phyloP scores from a whole-genome alignment of 1,140 invertebrate species.

The Ooceraea biroi region DNA sequence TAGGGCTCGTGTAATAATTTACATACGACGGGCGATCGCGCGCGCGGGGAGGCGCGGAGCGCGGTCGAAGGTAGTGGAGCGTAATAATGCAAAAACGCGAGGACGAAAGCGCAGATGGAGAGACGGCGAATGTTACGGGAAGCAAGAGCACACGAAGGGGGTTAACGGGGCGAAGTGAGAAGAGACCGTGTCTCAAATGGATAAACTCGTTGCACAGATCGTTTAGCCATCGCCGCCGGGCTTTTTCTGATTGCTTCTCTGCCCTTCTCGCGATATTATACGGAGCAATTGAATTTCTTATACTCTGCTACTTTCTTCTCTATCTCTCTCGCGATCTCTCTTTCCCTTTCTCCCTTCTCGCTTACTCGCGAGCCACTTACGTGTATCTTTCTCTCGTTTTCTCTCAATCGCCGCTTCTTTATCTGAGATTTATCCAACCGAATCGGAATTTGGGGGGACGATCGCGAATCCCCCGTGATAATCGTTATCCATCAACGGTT shows the following conservation, averaged over 20 bases:
- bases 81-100: slow-evolving; percentile 71
- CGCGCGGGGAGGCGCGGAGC: slow-evolving; percentile 1
- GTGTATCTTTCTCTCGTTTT: neutral
- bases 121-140: slow-evolving; percentile 66
- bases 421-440: slow-evolving; percentile 65
- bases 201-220: slow-evolving; percentile 74
- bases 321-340: neutral
- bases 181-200: slow-evolving; percentile 57
- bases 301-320: slow-evolving; percentile 58
- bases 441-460: slow-evolving; percentile 58
- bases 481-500: slow-evolving; percentile 43
- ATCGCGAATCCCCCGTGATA: slow-evolving; percentile 30
- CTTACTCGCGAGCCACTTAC: neutral
- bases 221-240: slow-evolving; percentile 75
- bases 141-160: slow-evolving; percentile 55
- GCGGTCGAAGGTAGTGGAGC: slow-evolving; percentile 48
- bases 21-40: slow-evolving; percentile 18
- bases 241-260: slow-evolving; percentile 76
- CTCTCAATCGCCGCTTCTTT: slow-evolving; percentile 20
- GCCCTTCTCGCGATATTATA: slow-evolving; percentile 73
- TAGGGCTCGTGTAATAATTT: slow-evolving; percentile 49
- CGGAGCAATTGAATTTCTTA: slow-evolving; percentile 78
- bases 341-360: neutral
- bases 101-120: slow-evolving; percentile 8
- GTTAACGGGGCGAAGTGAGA: slow-evolving; percentile 59